Evolutionary conservation across 1,140 invertebrate genomes (phyloP), one percentile per base, ranked within the genome.

Genomic region (Geopemphigus sp.): DNA sequence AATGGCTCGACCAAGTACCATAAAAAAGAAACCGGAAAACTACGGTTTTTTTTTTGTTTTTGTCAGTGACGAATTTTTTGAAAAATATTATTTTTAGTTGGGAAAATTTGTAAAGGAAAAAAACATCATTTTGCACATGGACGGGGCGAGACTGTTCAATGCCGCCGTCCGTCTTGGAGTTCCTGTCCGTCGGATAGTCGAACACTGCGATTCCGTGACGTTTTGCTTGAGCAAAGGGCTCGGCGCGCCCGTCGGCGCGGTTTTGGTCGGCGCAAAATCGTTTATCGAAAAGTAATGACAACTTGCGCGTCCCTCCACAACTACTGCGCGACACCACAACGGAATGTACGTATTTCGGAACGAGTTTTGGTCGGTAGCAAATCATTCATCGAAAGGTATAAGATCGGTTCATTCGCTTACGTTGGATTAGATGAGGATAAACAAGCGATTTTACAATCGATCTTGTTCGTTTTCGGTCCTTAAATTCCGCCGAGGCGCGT

Each of bases 101-200:
- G 57, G 54, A 14, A 39, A 39, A n/a, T 68, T 78, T 22, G 39
- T 50, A 1, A 81, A 90, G 80, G 85, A 89, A 53, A 83, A 90
- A 83, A 86, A 89, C 24, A 84, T 97, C 0, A 88, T 89, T 0
- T 84, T 97, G 5, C 97, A 99, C 85, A 90, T 98, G 90, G 97
- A 99, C 85, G 97, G 97, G 11, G 95, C 97, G 0, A 86, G 97
- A 70, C 83, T 98, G 17, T 92, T 97, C 87, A 98, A 98, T 85
- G 95, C 96, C 1, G 90, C 91, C 0, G 87, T 91, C 17, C 88
- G 89, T 26, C 86, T 90, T 1, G 87, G 89, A 19, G 86, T 92
- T 39, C 84, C 91, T 0, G 88, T 90, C 0, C 84, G 87, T 50
- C 86, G 91, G 45, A 88, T 98, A 3, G 89, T 89, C 1, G 86